Base-by-base conservation (phyloP, 2,113 vertebrate genomes). In the Nothobranchius furzeri region DNA sequence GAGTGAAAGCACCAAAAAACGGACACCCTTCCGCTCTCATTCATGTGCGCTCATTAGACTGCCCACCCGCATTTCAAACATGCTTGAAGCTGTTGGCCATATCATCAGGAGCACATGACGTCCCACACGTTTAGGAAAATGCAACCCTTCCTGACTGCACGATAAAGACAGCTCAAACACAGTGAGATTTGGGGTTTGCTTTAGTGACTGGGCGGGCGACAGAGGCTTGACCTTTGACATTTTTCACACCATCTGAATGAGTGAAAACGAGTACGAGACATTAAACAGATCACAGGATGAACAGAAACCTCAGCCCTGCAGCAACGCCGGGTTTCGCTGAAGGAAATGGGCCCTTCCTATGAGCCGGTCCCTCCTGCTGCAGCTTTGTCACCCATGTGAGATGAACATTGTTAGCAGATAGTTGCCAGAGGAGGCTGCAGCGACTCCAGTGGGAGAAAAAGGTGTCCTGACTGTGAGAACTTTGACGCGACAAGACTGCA, bases 401-500 rank as follows among this genome's bases (percentile, higher is more conserved):
- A 92, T 53, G 60, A 56, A 79, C 91, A 87, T 93, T 93, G 93
- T 95, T 96, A 92, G 93, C 95, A 94, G 93, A 93, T 95, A 94
- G 90, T 94, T 95, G 94, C 91, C 90, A 94, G 87, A 89, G 76
- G 86, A 88, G 73, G 76, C 79, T 70, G 56, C 47, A 61, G 63
- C 68, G 60, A 67, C 87, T 84, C 81, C 86, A 82, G 80, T 77
- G 60, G 78, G 89, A 64, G 85, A 77, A 80, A 63, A 65, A 80
- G 20, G 78, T 71, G 57, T 89, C 88, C 75, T 89, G 85, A 89
- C 85, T 90, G 91, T 93, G 91, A 91, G 92, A 93, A 94, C 86
- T 90, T 87, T 81, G 76, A 91, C 88, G 65, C 86, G 51, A 73
- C 78, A 80, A 77, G 73, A 76, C 82, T 70, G 55, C 64, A 37